phyloP scores from a whole-genome alignment of 2,797 vertebrate genomes.

The Gymnothorax javanicus region DNA sequence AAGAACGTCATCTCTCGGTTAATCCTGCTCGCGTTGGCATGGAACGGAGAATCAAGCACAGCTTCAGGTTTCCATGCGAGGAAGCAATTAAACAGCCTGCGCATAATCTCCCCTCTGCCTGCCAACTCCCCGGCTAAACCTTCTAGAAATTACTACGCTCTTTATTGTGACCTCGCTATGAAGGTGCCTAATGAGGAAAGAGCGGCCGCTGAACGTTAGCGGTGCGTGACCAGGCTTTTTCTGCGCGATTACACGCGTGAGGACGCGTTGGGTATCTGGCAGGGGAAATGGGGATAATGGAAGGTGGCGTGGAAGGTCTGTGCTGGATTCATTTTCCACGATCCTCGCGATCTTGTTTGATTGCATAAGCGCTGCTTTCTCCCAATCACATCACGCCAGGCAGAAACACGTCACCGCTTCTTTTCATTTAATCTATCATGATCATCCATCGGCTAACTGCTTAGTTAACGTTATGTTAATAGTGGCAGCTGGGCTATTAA shows the following conservation, averaged over 20 bases:
- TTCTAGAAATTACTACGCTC: neutral
- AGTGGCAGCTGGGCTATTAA: too few relatives aligned
- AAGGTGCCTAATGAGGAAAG: slow-evolving; percentile 3
- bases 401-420: neutral
- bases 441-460: too few relatives aligned
- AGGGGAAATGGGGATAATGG: neutral
- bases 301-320: neutral
- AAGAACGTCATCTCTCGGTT: neutral
- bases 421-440: too few relatives aligned
- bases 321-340: neutral
- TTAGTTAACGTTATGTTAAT: too few relatives aligned
- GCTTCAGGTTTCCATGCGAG: slow-evolving; percentile 13
- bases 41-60: neutral
- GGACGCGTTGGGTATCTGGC: neutral
- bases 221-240: neutral
- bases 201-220: neutral
- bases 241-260: too few relatives aligned
- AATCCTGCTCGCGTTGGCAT: neutral
- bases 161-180: neutral
- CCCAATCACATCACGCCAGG: neutral
- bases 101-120: neutral
- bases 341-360: neutral
- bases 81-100: slow-evolving; percentile 6
- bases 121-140: neutral
- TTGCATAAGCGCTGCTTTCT: neutral